A percentile compares a stretch with the other conserved stretches of the same genome.
These are phyloP conservation scores for Sula dactylatra DNA, from an alignment of 2,113 vertebrate genomes.

Conservation along the genomic window DNA sequence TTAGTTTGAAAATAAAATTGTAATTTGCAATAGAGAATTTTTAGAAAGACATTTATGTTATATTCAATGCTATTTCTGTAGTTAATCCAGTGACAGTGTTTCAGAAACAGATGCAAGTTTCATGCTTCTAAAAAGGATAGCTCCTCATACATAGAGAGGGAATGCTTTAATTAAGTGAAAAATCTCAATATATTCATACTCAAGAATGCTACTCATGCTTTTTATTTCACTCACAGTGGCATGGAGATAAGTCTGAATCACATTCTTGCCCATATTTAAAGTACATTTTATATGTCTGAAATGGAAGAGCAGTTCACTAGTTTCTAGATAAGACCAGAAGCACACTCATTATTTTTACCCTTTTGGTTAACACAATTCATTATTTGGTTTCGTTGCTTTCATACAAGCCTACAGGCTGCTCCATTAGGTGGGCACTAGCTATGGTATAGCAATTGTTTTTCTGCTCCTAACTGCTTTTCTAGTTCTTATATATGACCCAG, in stretches of 20 bases:
- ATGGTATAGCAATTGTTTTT: neutral
- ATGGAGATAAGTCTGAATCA: neutral
- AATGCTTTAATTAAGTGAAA: conserved; percentile 12
- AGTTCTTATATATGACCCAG: rapidly evolving
- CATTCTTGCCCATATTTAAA: neutral
- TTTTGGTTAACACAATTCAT: neutral
- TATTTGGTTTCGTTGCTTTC: neutral
- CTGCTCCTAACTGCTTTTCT: neutral
- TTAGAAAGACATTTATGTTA: neutral
- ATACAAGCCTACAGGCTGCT: neutral
- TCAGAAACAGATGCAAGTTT: neutral
- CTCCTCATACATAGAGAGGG: neutral
- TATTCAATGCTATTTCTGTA: neutral
- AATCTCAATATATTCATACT: neutral
- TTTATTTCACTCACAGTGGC: neutral
- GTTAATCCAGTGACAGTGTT: neutral
- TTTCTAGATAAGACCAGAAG: neutral
- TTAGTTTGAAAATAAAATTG: neutral
- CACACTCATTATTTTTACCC: neutral
- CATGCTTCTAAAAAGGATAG: neutral
- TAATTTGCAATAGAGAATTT: neutral
- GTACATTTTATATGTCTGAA: neutral
- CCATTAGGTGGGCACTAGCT: neutral
- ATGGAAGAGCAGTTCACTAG: neutral
- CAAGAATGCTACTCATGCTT: neutral